phyloP scores from a whole-genome alignment of 2,888 invertebrate species.

The Cheilosia urbana region DNA sequence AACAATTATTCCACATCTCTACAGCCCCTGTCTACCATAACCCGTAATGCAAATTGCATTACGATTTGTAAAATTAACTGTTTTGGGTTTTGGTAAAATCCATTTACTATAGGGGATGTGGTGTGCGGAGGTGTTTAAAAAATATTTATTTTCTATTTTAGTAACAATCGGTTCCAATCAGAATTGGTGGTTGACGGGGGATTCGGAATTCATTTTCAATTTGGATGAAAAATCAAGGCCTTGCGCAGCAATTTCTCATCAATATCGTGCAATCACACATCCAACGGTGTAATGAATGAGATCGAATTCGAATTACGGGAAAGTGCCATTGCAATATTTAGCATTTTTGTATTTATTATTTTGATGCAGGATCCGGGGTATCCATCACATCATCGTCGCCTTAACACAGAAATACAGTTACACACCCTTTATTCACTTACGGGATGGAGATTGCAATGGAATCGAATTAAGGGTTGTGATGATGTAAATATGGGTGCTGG shows the following conservation, averaged over 20 bases:
- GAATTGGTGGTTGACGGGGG: slow-evolving; percentile 20
- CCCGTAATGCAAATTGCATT: slow-evolving; percentile 61
- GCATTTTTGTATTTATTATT: slow-evolving; percentile 37
- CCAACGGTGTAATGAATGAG: slow-evolving; percentile 67
- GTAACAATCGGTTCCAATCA: slow-evolving; percentile 70
- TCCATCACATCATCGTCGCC: slow-evolving; percentile 14
- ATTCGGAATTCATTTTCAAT: neutral
- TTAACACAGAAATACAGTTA: neutral
- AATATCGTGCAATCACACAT: slow-evolving; percentile 53
- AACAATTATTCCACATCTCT: slow-evolving; percentile 15
- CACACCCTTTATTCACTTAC: slow-evolving; percentile 54
- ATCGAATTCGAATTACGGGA: slow-evolving; percentile 68
- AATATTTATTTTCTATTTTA: slow-evolving; percentile 62
- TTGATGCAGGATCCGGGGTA: slow-evolving; percentile 40
- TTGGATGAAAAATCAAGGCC: slow-evolving; percentile 35
- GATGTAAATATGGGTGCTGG: slow-evolving; percentile 4
- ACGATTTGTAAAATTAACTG: slow-evolving; percentile 71
- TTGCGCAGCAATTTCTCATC: slow-evolving; percentile 57
- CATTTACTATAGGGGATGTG: slow-evolving; percentile 37
- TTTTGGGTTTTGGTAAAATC: slow-evolving; percentile 59
- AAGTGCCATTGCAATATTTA: slow-evolving; percentile 30
- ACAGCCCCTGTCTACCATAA: neutral
- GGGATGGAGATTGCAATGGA: slow-evolving; percentile 70
- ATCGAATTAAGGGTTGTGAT: slow-evolving; percentile 58
- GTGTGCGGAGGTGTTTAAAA: slow-evolving; percentile 29